These are phyloP conservation scores for Belgica antarctica DNA, from an alignment of 2,888 invertebrate species.

Conservation along the genomic window DNA sequence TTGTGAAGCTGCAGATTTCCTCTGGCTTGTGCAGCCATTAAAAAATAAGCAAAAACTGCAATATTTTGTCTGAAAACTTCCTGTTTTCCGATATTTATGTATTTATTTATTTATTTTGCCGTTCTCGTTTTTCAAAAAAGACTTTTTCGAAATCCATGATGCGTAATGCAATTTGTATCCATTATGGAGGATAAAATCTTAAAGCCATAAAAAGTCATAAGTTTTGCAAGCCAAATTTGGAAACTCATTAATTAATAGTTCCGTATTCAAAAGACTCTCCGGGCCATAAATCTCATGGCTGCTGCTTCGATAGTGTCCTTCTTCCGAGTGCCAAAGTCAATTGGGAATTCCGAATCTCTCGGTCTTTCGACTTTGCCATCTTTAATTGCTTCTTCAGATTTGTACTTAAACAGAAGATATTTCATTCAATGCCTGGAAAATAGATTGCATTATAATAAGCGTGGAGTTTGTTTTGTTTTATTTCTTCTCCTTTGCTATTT, in stretches of 20 bases:
- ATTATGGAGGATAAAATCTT: constrained; percentile 19
- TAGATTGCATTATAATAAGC: constrained; percentile 15
- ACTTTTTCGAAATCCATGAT: constrained; percentile 5
- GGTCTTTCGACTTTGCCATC: not conserved
- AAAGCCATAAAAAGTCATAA: constrained; percentile 15
- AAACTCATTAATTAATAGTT: constrained; percentile 9
- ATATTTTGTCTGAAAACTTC: constrained; percentile 39
- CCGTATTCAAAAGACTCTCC: not conserved
- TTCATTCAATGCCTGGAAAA: constrained; percentile 11
- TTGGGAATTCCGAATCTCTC: constrained; percentile 3
- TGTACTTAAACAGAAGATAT: constrained; percentile 1
- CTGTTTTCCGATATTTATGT: constrained; percentile 12
- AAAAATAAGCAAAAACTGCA: constrained; percentile 35
- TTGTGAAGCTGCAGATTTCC: not conserved
- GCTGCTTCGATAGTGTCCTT: not conserved
- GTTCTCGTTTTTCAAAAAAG: not conserved
- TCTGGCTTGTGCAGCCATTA: not conserved
- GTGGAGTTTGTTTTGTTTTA: constrained; percentile 15
- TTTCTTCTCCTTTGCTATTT: not conserved
- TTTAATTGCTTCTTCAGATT: constrained; percentile 15
- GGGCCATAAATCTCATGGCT: not conserved
- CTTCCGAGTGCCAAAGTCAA: constrained; percentile 11
- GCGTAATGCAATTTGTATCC: constrained; percentile 40
- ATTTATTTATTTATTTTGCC: not conserved
- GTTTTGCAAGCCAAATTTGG: not conserved